These are phyloP conservation scores for Sorex fumeus DNA, from an alignment of 2,113 vertebrate genomes.

Conservation along the genomic window DNA sequence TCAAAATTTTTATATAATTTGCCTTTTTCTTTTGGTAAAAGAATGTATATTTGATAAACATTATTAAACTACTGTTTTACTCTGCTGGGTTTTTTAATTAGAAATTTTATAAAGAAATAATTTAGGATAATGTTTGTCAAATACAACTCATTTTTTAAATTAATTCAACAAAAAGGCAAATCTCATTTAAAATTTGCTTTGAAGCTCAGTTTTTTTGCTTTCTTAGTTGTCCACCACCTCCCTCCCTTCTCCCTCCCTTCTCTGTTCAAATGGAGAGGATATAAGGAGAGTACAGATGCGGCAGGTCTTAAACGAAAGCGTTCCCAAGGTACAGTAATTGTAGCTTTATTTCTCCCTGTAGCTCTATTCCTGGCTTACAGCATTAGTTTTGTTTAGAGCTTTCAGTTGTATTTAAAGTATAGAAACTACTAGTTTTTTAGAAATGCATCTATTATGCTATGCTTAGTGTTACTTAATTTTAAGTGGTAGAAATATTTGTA, in stretches of 20 bases:
- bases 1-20: constrained; percentile 68
- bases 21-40: constrained; percentile 72
- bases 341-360: constrained; percentile 82
- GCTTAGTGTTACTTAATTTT: constrained; percentile 49
- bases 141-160: constrained; percentile 69
- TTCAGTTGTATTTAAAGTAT: constrained; percentile 72
- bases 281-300: constrained; percentile 96
- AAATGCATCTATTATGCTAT: constrained; percentile 22
- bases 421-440: constrained; percentile 61
- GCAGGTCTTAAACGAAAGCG: constrained; percentile 98
- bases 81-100: constrained; percentile 51
- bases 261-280: constrained; percentile 99
- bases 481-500: neutral
- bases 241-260: constrained; percentile 99
- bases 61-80: constrained; percentile 75
- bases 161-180: constrained; percentile 71
- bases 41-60: constrained; percentile 82
- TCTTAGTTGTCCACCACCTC: constrained; percentile 99
- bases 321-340: constrained; percentile 97
- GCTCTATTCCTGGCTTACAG: constrained; percentile 81
- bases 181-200: constrained; percentile 89
- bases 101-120: constrained; percentile 60
- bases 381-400: constrained; percentile 80
- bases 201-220: constrained; percentile 96
- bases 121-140: constrained; percentile 82